These are phyloP conservation scores for Lepas anatifera DNA, from an alignment of 2,888 invertebrate genomes.

Conservation along the genomic window DNA sequence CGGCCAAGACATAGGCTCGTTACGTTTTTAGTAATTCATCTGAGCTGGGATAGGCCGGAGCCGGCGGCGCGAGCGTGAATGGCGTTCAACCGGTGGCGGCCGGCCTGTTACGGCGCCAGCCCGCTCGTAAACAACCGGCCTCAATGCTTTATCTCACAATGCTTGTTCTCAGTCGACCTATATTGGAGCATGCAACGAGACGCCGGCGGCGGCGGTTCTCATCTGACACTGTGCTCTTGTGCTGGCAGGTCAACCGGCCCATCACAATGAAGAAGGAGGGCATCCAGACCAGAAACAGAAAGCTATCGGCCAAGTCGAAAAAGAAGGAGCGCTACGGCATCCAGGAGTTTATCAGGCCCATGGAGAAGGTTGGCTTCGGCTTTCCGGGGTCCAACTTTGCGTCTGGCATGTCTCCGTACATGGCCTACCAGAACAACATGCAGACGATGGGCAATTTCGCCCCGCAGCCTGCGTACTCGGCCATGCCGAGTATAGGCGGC, in stretches of 20 bases:
- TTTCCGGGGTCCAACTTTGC: conserved; percentile 8
- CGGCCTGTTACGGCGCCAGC: background rate
- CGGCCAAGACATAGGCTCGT: background rate
- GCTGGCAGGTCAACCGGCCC: conserved; percentile 23
- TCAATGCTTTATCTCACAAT: background rate
- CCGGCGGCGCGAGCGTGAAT: too few relatives aligned
- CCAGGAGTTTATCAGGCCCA: conserved; percentile 11
- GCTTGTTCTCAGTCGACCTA: too few relatives aligned
- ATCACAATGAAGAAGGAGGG: conserved; percentile 27
- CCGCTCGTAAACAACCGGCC: background rate
- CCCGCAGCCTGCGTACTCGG: background rate
- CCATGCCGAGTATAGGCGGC: conserved; percentile 1
- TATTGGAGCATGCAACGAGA: too few relatives aligned
- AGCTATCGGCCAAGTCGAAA: conserved; percentile 24
- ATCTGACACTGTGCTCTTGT: background rate
- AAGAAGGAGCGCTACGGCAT: conserved; percentile 21
- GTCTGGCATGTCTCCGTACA: conserved; percentile 4
- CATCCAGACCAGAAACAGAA: conserved; percentile 26
- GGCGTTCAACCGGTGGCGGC: too few relatives aligned
- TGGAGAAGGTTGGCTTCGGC: conserved; percentile 13
- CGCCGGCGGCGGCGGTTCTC: background rate
- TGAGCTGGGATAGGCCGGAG: too few relatives aligned
- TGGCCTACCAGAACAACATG: conserved; percentile 12
- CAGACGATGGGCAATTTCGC: background rate
- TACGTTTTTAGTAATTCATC: conserved; percentile 2